Conservation (phyloP, 2,797 vertebrate genomes). For the Philypnodon macrostomus region DNA sequence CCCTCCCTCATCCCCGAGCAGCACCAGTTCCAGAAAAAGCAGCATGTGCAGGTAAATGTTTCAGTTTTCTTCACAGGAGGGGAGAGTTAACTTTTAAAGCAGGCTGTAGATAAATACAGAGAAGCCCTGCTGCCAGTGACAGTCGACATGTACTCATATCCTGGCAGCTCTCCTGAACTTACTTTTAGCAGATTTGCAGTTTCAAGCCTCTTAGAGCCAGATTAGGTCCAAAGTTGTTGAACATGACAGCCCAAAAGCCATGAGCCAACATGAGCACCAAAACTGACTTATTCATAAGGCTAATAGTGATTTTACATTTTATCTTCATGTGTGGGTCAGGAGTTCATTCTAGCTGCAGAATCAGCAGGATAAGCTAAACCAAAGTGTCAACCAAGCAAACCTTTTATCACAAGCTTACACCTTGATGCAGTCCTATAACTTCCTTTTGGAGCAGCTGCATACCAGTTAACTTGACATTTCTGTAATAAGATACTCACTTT, state of each 20-base stretch:
- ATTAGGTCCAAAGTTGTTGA: slow-evolving; percentile 57
- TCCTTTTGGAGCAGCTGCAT: not conserved
- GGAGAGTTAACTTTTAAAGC: slow-evolving; percentile 2
- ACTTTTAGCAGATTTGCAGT: slow-evolving; percentile 49
- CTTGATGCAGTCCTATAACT: slow-evolving; percentile 7
- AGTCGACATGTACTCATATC: slow-evolving; percentile 14
- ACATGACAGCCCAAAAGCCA: slow-evolving; percentile 37
- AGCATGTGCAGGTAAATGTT: slow-evolving; percentile 91
- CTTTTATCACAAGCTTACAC: slow-evolving; percentile 1
- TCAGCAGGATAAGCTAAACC: slow-evolving; percentile 9
- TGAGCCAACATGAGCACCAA: slow-evolving; percentile 12
- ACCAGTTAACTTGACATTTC: slow-evolving; percentile 17
- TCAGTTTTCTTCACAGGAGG: not conserved
- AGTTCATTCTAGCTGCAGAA: slow-evolving; percentile 8
- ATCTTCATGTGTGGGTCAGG: slow-evolving; percentile 9
- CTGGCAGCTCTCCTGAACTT: slow-evolving; percentile 26
- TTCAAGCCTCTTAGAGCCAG: slow-evolving; percentile 55
- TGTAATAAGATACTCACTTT: too few relatives aligned
- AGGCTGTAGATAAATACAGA: not conserved
- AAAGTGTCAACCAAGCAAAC: not conserved
- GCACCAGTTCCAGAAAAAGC: slow-evolving; percentile 91
- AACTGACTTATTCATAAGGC: slow-evolving; percentile 21
- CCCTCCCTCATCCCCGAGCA: slow-evolving; percentile 92
- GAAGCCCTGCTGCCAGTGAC: slow-evolving; percentile 15
- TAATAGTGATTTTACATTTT: slow-evolving; percentile 18